Evolutionary conservation across 2,113 vertebrate genomes (phyloP), one percentile per base, ranked within the genome.

Genomic region (Scomber scombrus): DNA sequence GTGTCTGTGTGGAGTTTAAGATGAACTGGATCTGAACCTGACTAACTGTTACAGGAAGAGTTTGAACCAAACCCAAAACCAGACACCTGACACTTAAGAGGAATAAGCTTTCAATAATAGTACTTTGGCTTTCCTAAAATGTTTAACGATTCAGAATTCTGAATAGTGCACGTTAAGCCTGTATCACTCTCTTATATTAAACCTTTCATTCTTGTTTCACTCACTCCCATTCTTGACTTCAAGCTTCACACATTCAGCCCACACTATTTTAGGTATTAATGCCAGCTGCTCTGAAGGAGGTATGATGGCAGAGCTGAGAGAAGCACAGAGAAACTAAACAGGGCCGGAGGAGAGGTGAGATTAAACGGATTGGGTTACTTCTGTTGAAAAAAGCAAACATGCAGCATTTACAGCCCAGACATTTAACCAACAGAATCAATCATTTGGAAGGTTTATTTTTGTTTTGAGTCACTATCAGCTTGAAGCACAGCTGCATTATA

Each of bases 231-330:
- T 15, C 47, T 68, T 54, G 15, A 80, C 72, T 62, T 50, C 6
- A 58, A 67, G 31, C 47, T 85, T 68, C 23, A 71, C 81, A 85
- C 74, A 19, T 88, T 71, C 66, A 78, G 84, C 78, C 81, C 81
- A 86, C 81, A 61, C 67, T 75, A 19, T 78, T 74, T 69, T 72
- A 80, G 31, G 40, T 45, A 58, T 16, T 77, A 49, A 67, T 77
- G 68, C 71, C 74, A 84, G 73, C 76, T 76, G 77, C 80, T 73
- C 74, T 71, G 75, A 87, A 62, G 62, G 67, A 75, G 73, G 65
- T 68, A 62, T 75, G 60, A 78, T 51, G 58, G 49, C 34, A 51
- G 23, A 26, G 72, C 54, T 31, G 47, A 81, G 58, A 46, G 2
- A 61, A 78, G 26, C 34, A 54, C 19, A 23, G 46, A 47, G 52